Base-by-base conservation (phyloP, 2,888 invertebrate species). In the Heteromyza rotundicornis region DNA sequence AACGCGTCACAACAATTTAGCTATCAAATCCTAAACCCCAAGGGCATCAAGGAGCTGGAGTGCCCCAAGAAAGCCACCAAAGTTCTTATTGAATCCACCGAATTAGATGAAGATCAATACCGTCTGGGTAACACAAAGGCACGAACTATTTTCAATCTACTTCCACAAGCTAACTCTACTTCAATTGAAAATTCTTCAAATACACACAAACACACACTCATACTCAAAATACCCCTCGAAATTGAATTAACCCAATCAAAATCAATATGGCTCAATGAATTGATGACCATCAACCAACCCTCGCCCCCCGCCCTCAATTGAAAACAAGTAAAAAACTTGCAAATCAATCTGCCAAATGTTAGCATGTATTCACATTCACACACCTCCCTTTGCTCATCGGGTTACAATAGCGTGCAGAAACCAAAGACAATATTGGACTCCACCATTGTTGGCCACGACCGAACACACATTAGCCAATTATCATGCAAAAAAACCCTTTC, bases 81-180 rank as follows among this genome's bases (percentile, higher is more conserved):
- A 83, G 85, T 90, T 80, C 90, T 97, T 85, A 88, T 95, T 87
- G 91, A 92, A 62, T 86, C 89, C 69, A 89, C 92, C 72, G 90
- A 90, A 82, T 89, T 99, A 85, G 94, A 92, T 84, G 86, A 89
- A 73, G 96, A 97, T 85, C 91, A 93, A 82, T 98, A 92, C 87
- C 94, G 96, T 89, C 89, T 96, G 85, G 98, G 98, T 88, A 93
- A 94, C 87, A 98, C 97, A 86, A 98, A 98, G 93, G 97, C 97
- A 92, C 90, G 93, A 90, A 68, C 51, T 62, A 56, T 67, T 23
- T 57, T 62, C 40, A 40, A 35, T 32, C 32, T 40, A 50, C 19
- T n/a, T 57, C 49, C 62, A 49, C 12, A 54, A n/a, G n/a, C n/a
- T n/a, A n/a, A n/a, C n/a, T n/a, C n/a, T n/a, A n/a, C n/a, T n/a